Conservation (phyloP, 1,140 invertebrate genomes). For the Calliopsis andreniformis region DNA sequence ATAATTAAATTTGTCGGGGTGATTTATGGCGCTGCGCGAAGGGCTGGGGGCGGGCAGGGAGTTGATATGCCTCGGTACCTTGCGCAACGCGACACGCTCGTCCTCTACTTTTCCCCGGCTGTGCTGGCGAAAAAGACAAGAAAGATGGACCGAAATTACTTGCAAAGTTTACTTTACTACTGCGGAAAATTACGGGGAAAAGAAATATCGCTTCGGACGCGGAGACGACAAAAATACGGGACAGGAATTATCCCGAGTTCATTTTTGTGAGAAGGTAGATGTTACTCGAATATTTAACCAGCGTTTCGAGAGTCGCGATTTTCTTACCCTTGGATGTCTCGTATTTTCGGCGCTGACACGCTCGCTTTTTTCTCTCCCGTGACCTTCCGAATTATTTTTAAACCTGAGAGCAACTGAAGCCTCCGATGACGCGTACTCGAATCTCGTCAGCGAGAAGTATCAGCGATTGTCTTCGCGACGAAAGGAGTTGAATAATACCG, state of each 20-base stretch:
- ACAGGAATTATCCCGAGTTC: background rate
- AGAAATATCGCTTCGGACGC: slow-evolving; percentile 12
- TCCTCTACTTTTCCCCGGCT: background rate
- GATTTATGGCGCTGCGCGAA: slow-evolving; percentile 79
- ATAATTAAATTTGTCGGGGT: slow-evolving; percentile 84
- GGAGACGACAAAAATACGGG: background rate
- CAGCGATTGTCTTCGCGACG: background rate
- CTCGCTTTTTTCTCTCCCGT: slow-evolving; percentile 1
- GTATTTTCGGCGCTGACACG: slow-evolving; percentile 17
- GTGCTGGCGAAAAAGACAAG: slow-evolving; percentile 21
- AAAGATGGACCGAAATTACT: slow-evolving; percentile 42
- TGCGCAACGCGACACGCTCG: slow-evolving; percentile 45
- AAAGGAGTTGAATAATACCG: background rate
- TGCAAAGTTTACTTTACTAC: slow-evolving; percentile 38
- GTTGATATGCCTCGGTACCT: slow-evolving; percentile 55
- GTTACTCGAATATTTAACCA: background rate
- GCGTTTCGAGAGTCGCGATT: background rate
- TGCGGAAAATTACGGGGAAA: slow-evolving; percentile 20
- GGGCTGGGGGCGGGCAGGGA: slow-evolving; percentile 22
- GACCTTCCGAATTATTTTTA: slow-evolving; percentile 13
- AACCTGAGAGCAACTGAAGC: background rate
- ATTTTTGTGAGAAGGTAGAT: background rate
- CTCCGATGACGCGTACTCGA: background rate
- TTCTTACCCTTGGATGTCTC: background rate
- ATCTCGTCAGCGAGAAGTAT: background rate